Percentiles rank a stretch among this genome's conserved stretches.
Conservation (phyloP, 2,888 invertebrate species). For the Brachyopa scutellaris region DNA sequence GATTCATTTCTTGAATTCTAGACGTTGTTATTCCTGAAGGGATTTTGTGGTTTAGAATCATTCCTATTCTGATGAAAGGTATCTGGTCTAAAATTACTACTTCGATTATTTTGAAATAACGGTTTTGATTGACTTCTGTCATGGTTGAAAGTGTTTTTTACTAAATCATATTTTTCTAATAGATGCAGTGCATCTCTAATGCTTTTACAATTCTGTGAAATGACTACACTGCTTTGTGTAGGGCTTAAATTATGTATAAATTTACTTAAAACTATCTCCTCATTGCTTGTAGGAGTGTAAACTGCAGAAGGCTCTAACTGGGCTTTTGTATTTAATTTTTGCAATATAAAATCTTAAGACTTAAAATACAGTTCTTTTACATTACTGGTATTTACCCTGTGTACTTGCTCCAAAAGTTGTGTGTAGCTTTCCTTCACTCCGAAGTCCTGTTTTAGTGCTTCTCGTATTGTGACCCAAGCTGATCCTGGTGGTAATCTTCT, state of each 20-base stretch:
- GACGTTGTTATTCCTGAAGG: background rate
- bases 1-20: background rate
- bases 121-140: background rate
- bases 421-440: background rate
- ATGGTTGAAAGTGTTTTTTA: background rate
- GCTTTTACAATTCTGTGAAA: no score
- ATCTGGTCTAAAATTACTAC: background rate
- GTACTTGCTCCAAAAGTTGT: no score
- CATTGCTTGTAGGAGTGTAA: no score
- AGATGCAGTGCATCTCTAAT: no score
- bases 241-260: background rate
- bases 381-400: background rate
- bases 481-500: background rate
- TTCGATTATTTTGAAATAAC: background rate
- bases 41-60: background rate
- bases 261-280: background rate
- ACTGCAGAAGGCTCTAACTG: no score
- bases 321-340: no score
- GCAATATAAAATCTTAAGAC: background rate
- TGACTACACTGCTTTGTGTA: no score
- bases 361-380: background rate
- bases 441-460: no score
- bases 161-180: no score
- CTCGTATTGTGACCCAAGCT: no score
- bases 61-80: background rate